These are phyloP conservation scores for Pinctada fucata DNA, from an alignment of 2,888 invertebrate species.

Conservation along the genomic window DNA sequence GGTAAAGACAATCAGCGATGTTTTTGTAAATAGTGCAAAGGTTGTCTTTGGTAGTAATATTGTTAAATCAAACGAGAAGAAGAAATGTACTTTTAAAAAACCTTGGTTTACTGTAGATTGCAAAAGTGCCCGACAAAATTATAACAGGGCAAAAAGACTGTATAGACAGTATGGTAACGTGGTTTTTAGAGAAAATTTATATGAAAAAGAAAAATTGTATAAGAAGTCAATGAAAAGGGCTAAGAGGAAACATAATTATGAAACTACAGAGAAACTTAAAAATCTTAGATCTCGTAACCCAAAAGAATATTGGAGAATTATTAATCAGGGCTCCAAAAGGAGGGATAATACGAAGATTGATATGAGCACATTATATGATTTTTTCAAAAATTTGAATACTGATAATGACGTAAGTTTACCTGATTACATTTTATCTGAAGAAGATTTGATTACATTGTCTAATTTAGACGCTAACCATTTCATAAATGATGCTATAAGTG, in stretches of 20 bases:
- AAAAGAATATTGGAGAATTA: not conserved
- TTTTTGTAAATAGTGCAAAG: not conserved
- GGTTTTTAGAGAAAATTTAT: not conserved
- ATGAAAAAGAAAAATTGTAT: not conserved
- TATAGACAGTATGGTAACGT: not conserved
- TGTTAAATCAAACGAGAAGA: not conserved
- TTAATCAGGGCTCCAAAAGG: not conserved
- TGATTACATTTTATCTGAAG: too few relatives aligned
- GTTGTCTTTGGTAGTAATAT: not conserved
- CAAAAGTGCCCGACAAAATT: not conserved
- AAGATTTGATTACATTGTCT: too few relatives aligned
- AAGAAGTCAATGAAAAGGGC: not conserved
- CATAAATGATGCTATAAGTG: too few relatives aligned
- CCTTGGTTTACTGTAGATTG: not conserved
- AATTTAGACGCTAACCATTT: too few relatives aligned
- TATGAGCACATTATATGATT: not conserved
- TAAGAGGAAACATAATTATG: not conserved
- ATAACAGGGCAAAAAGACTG: not conserved
- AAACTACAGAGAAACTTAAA: not conserved
- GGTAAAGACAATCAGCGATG: not conserved
- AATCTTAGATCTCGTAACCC: not conserved
- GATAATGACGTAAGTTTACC: too few relatives aligned
- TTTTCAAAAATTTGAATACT: too few relatives aligned
- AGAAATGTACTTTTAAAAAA: too few relatives aligned
- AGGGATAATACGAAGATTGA: not conserved